A percentile compares a stretch with the other conserved stretches of the same genome.
These are phyloP conservation scores for Holacanthella duospinosa DNA, from an alignment of 2,888 invertebrate genomes.

Conservation along the genomic window DNA sequence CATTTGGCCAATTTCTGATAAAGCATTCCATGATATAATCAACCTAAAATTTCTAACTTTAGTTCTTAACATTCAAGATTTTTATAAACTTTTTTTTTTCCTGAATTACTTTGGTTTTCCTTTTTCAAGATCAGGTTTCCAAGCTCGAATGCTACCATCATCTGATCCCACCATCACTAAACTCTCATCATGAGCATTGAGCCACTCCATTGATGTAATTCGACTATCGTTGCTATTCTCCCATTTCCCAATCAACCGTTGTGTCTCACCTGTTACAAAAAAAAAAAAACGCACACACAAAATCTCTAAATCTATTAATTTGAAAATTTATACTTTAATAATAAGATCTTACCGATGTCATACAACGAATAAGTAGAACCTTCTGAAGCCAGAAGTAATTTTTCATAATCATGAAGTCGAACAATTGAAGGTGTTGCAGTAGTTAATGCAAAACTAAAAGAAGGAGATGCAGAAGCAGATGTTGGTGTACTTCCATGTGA, in stretches of 20 bases:
- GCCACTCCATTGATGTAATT: slow-evolving; percentile 71
- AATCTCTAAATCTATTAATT: slow-evolving; percentile 15
- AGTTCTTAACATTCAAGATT: background rate
- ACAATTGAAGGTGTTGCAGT: slow-evolving; percentile 29
- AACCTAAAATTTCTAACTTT: slow-evolving; percentile 42
- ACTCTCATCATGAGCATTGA: slow-evolving; percentile 73
- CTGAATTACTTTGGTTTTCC: slow-evolving; percentile 18
- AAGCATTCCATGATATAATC: slow-evolving; percentile 76
- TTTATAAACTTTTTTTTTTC: background rate
- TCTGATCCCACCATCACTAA: slow-evolving; percentile 65
- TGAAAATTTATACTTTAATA: background rate
- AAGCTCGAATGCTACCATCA: slow-evolving; percentile 65
- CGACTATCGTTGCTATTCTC: slow-evolving; percentile 45
- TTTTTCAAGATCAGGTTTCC: slow-evolving; percentile 45
- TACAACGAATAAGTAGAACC: slow-evolving; percentile 28
- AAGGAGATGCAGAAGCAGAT: slow-evolving; percentile 26
- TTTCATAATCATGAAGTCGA: slow-evolving; percentile 31
- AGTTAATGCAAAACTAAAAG: slow-evolving; percentile 22
- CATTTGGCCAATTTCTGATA: slow-evolving; percentile 49
- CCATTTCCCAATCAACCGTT: slow-evolving; percentile 30
- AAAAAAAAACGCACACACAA: background rate
- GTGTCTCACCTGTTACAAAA: slow-evolving; percentile 17
- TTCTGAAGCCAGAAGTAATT: slow-evolving; percentile 28
- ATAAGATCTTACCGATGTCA: slow-evolving; percentile 16
- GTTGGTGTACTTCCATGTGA: slow-evolving; percentile 23